Percentiles rank a stretch among this genome's conserved stretches.
Conservation (phyloP, 35 echinoderm and acorn worm genomes). For the Heliocidaris tuberculata region DNA sequence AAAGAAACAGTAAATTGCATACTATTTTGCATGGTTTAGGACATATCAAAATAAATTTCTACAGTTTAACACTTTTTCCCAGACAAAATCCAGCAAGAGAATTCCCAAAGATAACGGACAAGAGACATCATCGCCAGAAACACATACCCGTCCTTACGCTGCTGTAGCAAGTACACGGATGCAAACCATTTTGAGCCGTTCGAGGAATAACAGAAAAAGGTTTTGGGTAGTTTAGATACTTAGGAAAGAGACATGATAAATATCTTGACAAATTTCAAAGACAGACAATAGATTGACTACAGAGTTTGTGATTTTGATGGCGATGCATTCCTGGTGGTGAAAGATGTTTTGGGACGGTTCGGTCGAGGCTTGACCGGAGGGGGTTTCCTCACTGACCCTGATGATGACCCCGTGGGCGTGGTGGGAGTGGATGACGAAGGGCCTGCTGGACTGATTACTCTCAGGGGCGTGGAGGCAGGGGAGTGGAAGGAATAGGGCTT, state of each 20-base stretch:
- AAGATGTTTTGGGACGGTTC: constrained; percentile 49
- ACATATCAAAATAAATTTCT: too few relatives aligned
- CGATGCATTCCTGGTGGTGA: constrained; percentile 20
- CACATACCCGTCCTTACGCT: too few relatives aligned
- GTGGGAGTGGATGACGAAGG: constrained; percentile 18
- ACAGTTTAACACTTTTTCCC: too few relatives aligned
- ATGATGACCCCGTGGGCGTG: constrained; percentile 1
- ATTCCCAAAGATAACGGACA: not conserved
- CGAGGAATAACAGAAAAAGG: not conserved
- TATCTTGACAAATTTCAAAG: not conserved
- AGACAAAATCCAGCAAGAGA: not conserved
- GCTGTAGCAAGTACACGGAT: not conserved
- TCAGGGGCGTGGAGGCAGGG: not conserved
- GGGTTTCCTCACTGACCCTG: not conserved
- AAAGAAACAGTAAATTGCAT: too few relatives aligned
- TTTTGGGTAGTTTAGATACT: too few relatives aligned
- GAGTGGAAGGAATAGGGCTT: constrained; percentile 28
- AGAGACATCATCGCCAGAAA: too few relatives aligned
- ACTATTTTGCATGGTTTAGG: too few relatives aligned
- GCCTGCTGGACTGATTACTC: not conserved
- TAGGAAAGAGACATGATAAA: not conserved
- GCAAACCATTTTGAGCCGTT: not conserved
- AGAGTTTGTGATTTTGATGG: constrained; percentile 29
- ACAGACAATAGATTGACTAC: not conserved
- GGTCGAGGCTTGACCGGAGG: constrained; percentile 53